phyloP scores from a whole-genome alignment of 2,113 vertebrate species.

The Todiramphus chloris region DNA sequence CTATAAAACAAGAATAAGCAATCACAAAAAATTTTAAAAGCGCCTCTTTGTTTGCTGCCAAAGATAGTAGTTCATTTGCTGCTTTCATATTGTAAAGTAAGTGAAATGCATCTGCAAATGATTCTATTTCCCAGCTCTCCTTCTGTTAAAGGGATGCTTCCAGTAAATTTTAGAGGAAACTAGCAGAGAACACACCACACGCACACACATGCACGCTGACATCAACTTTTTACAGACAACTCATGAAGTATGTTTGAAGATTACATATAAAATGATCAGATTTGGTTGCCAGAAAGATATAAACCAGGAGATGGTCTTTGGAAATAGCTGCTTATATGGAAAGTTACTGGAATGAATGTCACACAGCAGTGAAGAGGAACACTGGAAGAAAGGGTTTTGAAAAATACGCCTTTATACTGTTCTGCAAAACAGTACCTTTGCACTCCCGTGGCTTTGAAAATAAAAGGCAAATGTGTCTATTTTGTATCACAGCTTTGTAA shows the following conservation, averaged over 20 bases:
- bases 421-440: background rate
- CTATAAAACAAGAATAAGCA: background rate
- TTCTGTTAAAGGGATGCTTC: background rate
- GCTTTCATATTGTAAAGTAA: background rate
- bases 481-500: background rate
- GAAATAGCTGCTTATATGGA: background rate
- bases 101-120: slow-evolving; percentile 12
- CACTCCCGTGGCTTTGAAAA: background rate
- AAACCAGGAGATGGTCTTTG: background rate
- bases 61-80: slow-evolving; percentile 9
- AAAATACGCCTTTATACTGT: background rate
- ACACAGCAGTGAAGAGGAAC: background rate
- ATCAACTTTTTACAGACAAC: background rate
- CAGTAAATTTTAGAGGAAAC: background rate
- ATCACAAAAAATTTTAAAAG: background rate
- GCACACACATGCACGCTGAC: background rate
- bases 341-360: background rate
- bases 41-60: background rate
- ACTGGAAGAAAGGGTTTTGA: background rate
- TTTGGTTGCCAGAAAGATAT: background rate
- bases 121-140: background rate
- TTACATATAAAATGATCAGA: background rate
- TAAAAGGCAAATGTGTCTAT: background rate
- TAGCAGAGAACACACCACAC: background rate
- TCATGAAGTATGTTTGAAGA: background rate